Evolutionary conservation across 1,140 invertebrate species (phyloP).

Genomic region (Hyphantria cunea): DNA sequence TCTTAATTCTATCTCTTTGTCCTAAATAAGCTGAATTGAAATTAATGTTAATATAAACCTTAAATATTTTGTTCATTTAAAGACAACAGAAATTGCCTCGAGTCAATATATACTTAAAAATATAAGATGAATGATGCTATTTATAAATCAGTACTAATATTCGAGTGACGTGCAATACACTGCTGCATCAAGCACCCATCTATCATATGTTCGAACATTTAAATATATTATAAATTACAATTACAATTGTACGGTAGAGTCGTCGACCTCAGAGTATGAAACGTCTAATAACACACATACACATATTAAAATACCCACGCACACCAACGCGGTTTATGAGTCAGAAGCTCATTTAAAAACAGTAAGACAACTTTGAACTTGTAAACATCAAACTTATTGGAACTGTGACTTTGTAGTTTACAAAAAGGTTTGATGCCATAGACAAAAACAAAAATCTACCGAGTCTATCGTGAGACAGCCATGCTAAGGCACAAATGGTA

Average conservation of each 20-base stretch:
- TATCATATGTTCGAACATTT: conserved; percentile 63
- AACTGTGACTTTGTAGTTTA: too few relatives aligned
- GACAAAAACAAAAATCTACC: too few relatives aligned
- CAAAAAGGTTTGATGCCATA: too few relatives aligned
- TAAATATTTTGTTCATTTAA: too few relatives aligned
- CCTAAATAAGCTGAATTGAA: too few relatives aligned
- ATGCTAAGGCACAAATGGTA: too few relatives aligned
- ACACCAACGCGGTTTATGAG: conserved; percentile 7
- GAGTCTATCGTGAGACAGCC: too few relatives aligned
- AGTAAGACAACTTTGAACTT: conserved; percentile 23
- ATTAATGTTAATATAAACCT: too few relatives aligned
- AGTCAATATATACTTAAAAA: not conserved
- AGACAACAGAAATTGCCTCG: too few relatives aligned
- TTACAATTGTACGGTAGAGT: conserved; percentile 58
- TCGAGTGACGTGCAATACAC: conserved; percentile 12
- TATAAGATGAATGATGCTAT: not conserved
- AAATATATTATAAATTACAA: conserved; percentile 71
- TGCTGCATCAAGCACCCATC: conserved; percentile 51
- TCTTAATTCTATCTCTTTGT: too few relatives aligned
- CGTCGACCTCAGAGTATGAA: conserved; percentile 57
- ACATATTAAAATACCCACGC: conserved; percentile 9
- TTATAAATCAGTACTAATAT: conserved; percentile 7
- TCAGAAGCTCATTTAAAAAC: conserved; percentile 24
- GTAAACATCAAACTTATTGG: too few relatives aligned
- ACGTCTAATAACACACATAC: conserved; percentile 53